phyloP scores from a whole-genome alignment of 1,140 invertebrate genomes.

The Lepidotrigona ventralis region DNA sequence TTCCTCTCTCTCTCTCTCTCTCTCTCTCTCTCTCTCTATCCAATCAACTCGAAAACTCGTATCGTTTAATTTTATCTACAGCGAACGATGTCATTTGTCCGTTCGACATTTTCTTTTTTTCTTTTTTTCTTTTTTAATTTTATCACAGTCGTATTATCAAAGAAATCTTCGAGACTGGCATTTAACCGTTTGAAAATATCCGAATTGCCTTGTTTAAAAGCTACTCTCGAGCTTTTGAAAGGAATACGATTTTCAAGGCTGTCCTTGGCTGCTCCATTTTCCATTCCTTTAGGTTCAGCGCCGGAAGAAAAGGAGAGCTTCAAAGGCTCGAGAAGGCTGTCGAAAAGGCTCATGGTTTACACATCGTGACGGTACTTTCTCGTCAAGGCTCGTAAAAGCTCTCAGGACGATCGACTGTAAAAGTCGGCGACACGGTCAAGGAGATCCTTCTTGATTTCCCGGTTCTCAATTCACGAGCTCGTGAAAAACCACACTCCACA shows the following conservation, averaged over 20 bases:
- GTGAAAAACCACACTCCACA: constrained; percentile 61
- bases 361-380: constrained; percentile 68
- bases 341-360: constrained; percentile 75
- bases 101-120: neutral
- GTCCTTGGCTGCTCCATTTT: constrained; percentile 9
- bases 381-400: constrained; percentile 73
- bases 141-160: neutral
- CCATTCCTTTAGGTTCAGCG: constrained; percentile 30
- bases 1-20: neutral
- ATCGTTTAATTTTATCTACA: neutral
- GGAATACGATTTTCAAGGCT: constrained; percentile 67
- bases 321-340: constrained; percentile 57
- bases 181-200: neutral
- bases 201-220: constrained; percentile 10
- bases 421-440: constrained; percentile 68
- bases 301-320: constrained; percentile 42
- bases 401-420: constrained; percentile 62
- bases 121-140: neutral
- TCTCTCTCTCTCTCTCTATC: neutral
- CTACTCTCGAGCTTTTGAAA: constrained; percentile 61
- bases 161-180: neutral
- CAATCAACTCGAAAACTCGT: neutral
- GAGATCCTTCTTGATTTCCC: constrained; percentile 62
- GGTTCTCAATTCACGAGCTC: constrained; percentile 66
- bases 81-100: neutral